These are phyloP conservation scores for Platysternon megacephalum DNA, from an alignment of 2,113 vertebrate species.

Conservation along the genomic window DNA sequence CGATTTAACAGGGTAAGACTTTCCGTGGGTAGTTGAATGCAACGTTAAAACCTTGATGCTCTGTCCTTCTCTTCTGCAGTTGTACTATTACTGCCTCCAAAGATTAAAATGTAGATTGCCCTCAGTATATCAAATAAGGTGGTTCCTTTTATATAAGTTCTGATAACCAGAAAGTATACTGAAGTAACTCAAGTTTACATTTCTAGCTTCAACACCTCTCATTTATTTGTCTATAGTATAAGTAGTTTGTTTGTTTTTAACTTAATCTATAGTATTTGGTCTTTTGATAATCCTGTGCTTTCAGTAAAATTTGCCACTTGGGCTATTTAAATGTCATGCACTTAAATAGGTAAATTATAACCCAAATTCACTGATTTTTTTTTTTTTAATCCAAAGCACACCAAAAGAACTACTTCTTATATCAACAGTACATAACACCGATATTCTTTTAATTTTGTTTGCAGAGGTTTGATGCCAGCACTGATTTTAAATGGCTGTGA, in stretches of 20 bases:
- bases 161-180: not conserved
- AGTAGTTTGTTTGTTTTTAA: not conserved
- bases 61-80: not conserved
- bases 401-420: not conserved
- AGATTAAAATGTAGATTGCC: slow-evolving; percentile 13
- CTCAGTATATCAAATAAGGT: not conserved
- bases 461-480: not conserved
- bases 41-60: slow-evolving; percentile 33
- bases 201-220: not conserved
- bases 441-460: not conserved
- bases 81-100: not conserved
- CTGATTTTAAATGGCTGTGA: not conserved
- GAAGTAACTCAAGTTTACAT: not conserved
- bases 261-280: not conserved
- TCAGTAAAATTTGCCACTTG: not conserved
- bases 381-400: not conserved
- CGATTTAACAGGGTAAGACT: slow-evolving; percentile 95
- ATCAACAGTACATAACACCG: not conserved
- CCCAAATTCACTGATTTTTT: not conserved
- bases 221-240: slow-evolving; percentile 13
- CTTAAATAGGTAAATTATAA: not conserved
- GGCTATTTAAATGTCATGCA: not conserved
- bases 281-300: not conserved
- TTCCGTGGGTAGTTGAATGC: slow-evolving; percentile 34
- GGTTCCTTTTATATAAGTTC: not conserved